Base-by-base conservation (phyloP, 1,140 invertebrate genomes). In the Papilio glaucus region DNA sequence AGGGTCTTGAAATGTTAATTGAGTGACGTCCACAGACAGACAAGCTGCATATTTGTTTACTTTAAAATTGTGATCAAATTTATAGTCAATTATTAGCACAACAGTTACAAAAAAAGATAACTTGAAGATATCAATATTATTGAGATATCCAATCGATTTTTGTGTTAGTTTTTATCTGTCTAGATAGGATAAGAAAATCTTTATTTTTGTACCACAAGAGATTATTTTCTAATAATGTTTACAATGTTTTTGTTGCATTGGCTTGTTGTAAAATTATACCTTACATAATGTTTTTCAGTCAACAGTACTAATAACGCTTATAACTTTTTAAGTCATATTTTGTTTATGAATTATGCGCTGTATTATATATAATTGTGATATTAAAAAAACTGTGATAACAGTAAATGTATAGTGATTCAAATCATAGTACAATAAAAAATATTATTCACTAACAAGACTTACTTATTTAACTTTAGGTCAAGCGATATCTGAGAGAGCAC, bases 321-420 rank as follows among this genome's bases (percentile, higher is more conserved):
- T 57, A 57, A 57, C 21, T 26, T 57, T 57, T 9, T 24, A 24
- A 57, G 15, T 49, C 49, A 24, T 57, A 24, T 57, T 13, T 18
- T 8, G 4, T 49, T 57, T 57, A 24, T 49, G 15, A 15, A 12
- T 24, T 57, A 57, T 57, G 21, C 29, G 6, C 49, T 26, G 21
- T 49, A 1, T 45, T 45, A 24, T 57, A 0, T 57, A 24, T 57
- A 5, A 26, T 26, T 57, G 49, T 57, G 49, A 57, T 57, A 57
- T 57, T 57, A 24, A 24, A 57, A 24, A 57, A 57, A 57, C 49
- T 57, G 49, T 57, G 49, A 57, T 57, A 57, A 57, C 49, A 57
- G 49, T 57, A 57, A 9, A 57, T 57, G 49, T 57, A 10, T 18
- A 45, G 42, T 45, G 42, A 24, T n/a, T n/a, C 24, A 57, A 24